Evolutionary conservation across 1,140 invertebrate species (phyloP).

Genomic region (Lethrus apterus): DNA sequence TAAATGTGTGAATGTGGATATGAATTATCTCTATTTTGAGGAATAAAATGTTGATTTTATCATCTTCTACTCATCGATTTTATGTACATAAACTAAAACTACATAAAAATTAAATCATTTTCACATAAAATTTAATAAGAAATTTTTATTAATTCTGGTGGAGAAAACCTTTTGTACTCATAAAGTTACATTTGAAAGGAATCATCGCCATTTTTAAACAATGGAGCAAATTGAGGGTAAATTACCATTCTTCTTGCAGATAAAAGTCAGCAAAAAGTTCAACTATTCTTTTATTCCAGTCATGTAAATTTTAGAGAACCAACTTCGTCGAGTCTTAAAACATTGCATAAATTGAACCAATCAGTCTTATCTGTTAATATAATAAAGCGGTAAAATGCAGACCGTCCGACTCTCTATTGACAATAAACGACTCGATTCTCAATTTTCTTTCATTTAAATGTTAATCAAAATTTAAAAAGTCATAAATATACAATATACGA

Average conservation of each 20-base stretch:
- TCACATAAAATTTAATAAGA: conserved; percentile 11
- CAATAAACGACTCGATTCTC: too few species aligned
- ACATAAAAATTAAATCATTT: too few species aligned
- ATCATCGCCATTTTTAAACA: neutral
- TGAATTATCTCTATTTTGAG: too few species aligned
- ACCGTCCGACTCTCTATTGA: too few species aligned
- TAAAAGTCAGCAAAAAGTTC: too few species aligned
- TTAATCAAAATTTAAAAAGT: conserved; percentile 4
- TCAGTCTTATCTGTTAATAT: conserved; percentile 7
- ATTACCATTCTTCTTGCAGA: too few species aligned
- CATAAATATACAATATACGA: too few species aligned
- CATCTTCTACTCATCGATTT: too few species aligned
- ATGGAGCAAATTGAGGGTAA: neutral
- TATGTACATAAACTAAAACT: too few species aligned
- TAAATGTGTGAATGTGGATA: too few species aligned
- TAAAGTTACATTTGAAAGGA: neutral
- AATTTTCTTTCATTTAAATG: conserved; percentile 6
- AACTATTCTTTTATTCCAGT: neutral
- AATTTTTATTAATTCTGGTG: conserved; percentile 5
- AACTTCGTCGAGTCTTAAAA: neutral
- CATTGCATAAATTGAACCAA: conserved; percentile 7
- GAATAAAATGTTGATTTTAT: too few species aligned
- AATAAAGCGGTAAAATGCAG: conserved; percentile 1
- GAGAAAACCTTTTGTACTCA: neutral
- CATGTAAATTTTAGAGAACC: neutral